Percentiles rank a stretch among this genome's conserved stretches.
Evolutionary conservation across 1,140 invertebrate species (phyloP).

Genomic region (Hetaerina americana): DNA sequence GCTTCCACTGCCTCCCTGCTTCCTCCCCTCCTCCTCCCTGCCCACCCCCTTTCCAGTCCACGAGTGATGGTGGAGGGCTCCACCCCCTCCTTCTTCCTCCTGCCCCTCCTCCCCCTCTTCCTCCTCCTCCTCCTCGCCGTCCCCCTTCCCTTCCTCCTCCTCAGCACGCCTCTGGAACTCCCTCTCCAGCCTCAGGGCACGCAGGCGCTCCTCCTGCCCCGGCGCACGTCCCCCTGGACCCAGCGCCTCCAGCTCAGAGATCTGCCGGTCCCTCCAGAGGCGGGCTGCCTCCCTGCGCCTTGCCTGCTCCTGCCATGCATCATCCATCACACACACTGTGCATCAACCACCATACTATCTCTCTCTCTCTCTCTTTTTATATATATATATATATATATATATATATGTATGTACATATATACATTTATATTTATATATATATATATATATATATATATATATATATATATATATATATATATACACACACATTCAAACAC

Average conservation of each 20-base stretch:
- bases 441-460: too few relatives aligned
- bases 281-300: slow-evolving; percentile 52
- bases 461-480: too few relatives aligned
- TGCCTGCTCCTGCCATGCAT: slow-evolving; percentile 51
- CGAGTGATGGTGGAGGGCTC: too few relatives aligned
- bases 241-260: slow-evolving; percentile 54
- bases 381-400: too few relatives aligned
- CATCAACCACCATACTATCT: too few relatives aligned
- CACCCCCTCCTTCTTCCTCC: slow-evolving; percentile 23
- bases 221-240: slow-evolving; percentile 42
- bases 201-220: slow-evolving; percentile 74
- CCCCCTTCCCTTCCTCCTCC: slow-evolving; percentile 42
- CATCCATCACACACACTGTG: too few relatives aligned
- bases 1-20: slow-evolving; percentile 2
- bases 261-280: slow-evolving; percentile 70
- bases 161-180: slow-evolving; percentile 80
- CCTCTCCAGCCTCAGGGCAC: slow-evolving; percentile 67
- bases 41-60: background rate
- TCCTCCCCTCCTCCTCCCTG: background rate
- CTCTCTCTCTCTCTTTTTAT: too few relatives aligned
- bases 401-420: too few relatives aligned
- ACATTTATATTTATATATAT: too few relatives aligned
- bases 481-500: too few relatives aligned
- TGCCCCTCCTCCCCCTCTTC: slow-evolving; percentile 52
- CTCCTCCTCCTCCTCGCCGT: slow-evolving; percentile 46